Percentiles rank a stretch among this genome's conserved stretches.
Evolutionary conservation across 2,113 vertebrate genomes (phyloP).

Genomic region (Pagrus major): DNA sequence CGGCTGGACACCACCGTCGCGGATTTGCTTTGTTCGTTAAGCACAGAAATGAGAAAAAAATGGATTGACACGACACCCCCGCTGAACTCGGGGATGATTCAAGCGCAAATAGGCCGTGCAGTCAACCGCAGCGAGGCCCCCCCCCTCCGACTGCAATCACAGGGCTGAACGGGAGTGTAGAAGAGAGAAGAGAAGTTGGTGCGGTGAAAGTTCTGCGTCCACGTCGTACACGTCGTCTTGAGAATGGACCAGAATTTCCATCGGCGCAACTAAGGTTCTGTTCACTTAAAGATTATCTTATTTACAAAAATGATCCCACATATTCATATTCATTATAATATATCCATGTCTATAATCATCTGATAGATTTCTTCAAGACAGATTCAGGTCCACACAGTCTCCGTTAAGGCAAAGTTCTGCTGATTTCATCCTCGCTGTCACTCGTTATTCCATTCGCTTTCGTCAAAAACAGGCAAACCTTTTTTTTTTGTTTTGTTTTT

Average conservation of each 20-base stretch:
- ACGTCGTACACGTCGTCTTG: not conserved
- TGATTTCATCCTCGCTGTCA: conserved; percentile 74
- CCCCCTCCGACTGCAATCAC: conserved; percentile 33
- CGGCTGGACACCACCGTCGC: conserved; percentile 35
- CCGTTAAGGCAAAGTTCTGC: conserved; percentile 98
- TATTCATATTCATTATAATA: conserved; percentile 79
- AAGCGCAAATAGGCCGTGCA: conserved; percentile 16
- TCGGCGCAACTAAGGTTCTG: conserved; percentile 85
- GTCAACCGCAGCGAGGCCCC: conserved; percentile 15
- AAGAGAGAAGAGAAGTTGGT: conserved; percentile 7
- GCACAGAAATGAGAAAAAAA: conserved; percentile 54
- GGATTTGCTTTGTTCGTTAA: conserved; percentile 60
- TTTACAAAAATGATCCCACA: conserved; percentile 89
- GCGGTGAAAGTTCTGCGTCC: conserved; percentile 27
- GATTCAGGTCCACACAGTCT: conserved; percentile 91
- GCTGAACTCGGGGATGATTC: conserved; percentile 8
- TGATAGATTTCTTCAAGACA: conserved; percentile 87
- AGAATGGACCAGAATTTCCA: conserved; percentile 71
- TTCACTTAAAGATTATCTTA: conserved; percentile 89
- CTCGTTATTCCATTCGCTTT: conserved; percentile 80
- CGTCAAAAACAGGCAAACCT: conserved; percentile 87
- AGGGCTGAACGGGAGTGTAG: conserved; percentile 22
- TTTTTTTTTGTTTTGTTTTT: conserved; percentile 71
- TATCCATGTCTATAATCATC: conserved; percentile 77
- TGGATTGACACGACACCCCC: conserved; percentile 32